A percentile compares a stretch with the other conserved stretches of the same genome.
Evolutionary conservation across 2,888 invertebrate genomes (phyloP).

Genomic region (Xanthia icteritia): DNA sequence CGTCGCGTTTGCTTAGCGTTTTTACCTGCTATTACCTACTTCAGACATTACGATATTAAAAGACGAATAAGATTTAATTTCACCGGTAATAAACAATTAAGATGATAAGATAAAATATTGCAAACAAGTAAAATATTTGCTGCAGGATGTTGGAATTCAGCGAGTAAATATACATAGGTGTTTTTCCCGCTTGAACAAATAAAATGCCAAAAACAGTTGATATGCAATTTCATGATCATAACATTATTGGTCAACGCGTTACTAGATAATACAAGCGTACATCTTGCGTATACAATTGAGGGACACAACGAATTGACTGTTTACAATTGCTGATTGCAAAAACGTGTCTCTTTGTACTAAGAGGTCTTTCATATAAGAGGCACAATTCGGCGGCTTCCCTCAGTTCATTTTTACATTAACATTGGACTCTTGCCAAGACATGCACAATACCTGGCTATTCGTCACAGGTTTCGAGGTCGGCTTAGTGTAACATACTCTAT

Average conservation of each 20-base stretch:
- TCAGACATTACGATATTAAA: neutral
- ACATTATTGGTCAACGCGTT: conserved; percentile 27
- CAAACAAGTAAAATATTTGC: conserved; percentile 37
- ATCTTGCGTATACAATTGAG: conserved; percentile 47
- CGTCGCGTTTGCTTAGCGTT: conserved; percentile 3
- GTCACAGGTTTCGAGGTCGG: conserved; percentile 79
- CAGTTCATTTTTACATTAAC: conserved; percentile 75
- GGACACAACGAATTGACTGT: conserved; percentile 58
- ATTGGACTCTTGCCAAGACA: conserved; percentile 82
- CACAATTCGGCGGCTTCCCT: conserved; percentile 70
- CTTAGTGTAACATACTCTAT: conserved; percentile 55
- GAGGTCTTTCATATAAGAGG: conserved; percentile 59
- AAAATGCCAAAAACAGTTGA: conserved; percentile 6
- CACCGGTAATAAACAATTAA: conserved; percentile 18
- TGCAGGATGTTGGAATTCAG: conserved; percentile 29
- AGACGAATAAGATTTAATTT: conserved; percentile 1
- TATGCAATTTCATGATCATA: conserved; percentile 18
- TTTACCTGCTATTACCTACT: conserved; percentile 12
- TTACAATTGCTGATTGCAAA: conserved; percentile 44
- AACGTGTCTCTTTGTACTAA: conserved; percentile 49
- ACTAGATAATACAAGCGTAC: conserved; percentile 30
- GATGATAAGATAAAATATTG: conserved; percentile 50
- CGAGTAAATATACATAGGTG: conserved; percentile 32
- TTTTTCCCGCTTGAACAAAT: conserved; percentile 32
- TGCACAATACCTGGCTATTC: conserved; percentile 77